Conservation (phyloP, 2,113 vertebrate genomes). For the Aptenodytes forsteri region DNA sequence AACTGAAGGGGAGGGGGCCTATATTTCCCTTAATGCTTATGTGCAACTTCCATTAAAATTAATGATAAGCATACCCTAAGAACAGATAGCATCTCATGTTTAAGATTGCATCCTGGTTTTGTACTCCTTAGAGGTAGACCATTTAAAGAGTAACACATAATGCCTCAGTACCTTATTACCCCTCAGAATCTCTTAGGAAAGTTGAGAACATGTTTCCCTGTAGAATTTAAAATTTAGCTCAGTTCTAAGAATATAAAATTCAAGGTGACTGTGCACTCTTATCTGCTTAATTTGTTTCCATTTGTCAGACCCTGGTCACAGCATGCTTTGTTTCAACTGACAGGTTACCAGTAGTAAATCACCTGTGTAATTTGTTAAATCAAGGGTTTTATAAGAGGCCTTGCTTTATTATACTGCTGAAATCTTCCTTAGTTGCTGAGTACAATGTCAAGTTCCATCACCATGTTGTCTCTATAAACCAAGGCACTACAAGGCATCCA, state of each 20-base stretch:
- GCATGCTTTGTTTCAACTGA: background rate
- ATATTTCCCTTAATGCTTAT: background rate
- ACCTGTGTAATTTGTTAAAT: background rate
- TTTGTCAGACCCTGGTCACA: background rate
- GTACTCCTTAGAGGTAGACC: background rate
- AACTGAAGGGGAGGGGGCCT: background rate
- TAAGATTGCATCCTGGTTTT: background rate
- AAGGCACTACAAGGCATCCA: background rate
- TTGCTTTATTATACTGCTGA: background rate
- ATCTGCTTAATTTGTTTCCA: background rate
- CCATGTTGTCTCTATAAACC: background rate
- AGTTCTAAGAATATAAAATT: background rate
- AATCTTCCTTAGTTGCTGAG: background rate
- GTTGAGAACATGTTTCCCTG: background rate
- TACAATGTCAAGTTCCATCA: background rate
- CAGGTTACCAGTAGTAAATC: background rate
- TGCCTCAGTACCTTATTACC: background rate
- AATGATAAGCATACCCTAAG: background rate
- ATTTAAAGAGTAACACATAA: background rate
- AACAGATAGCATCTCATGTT: background rate
- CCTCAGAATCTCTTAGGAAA: background rate
- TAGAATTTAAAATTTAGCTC: background rate
- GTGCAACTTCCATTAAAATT: slow-evolving; percentile 26
- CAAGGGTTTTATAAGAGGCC: background rate
- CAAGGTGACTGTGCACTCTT: background rate